Percentiles rank a stretch among this genome's conserved stretches.
phyloP scores from a whole-genome alignment of 2,888 invertebrate species.

The Hetaerina titia region DNA sequence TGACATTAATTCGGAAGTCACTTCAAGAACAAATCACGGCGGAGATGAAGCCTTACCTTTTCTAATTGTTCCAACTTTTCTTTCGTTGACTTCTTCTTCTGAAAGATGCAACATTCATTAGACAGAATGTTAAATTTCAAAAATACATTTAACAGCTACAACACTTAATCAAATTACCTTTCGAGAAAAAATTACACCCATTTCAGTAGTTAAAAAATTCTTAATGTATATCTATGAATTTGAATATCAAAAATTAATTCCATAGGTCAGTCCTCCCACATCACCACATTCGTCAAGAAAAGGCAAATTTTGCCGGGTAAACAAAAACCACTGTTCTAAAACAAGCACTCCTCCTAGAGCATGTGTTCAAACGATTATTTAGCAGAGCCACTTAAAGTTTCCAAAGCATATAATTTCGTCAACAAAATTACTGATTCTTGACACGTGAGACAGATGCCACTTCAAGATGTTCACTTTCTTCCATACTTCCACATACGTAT shows the following conservation, averaged over 20 bases:
- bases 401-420: neutral
- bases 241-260: neutral
- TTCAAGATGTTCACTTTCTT: constrained; percentile 21
- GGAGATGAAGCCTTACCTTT: constrained; percentile 76
- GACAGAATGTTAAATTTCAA: constrained; percentile 14
- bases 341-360: neutral
- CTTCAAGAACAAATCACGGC: constrained; percentile 4
- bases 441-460: constrained; percentile 51
- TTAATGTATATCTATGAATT: neutral
- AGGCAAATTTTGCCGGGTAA: neutral
- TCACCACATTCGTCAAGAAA: neutral
- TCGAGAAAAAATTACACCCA: constrained; percentile 60
- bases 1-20: constrained; percentile 26
- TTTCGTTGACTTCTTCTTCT: constrained; percentile 81
- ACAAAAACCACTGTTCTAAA: constrained; percentile 11
- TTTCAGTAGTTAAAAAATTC: neutral
- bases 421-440: constrained; percentile 1
- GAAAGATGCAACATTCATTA: constrained; percentile 73
- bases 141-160: constrained; percentile 36
- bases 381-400: neutral
- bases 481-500: constrained; percentile 6
- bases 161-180: constrained; percentile 8
- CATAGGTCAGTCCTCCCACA: constrained; percentile 3
- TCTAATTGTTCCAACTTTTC: constrained; percentile 85
- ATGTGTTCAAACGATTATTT: neutral